Percentiles rank a stretch among this genome's conserved stretches.
These are phyloP conservation scores for Apamea anceps DNA, from an alignment of 2,888 invertebrate genomes.

Conservation along the genomic window DNA sequence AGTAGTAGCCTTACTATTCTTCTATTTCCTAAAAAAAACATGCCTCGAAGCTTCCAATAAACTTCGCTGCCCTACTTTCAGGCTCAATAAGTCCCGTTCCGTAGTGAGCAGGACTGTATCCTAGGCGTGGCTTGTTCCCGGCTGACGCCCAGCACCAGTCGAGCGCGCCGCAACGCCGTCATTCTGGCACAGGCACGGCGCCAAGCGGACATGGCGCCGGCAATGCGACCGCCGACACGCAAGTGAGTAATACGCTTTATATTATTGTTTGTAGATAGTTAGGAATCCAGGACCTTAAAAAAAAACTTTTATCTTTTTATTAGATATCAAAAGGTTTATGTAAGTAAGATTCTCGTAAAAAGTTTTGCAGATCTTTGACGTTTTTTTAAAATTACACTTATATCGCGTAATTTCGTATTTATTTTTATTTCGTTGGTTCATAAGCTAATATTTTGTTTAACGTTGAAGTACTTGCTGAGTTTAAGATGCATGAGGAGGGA, in stretches of 20 bases:
- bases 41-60: conserved; percentile 10
- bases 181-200: conserved; percentile 83
- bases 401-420: not conserved
- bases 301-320: not conserved
- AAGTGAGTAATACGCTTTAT: conserved; percentile 80
- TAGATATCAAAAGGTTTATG: not conserved
- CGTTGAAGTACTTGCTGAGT: not conserved
- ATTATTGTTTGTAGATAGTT: conserved; percentile 2
- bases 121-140: conserved; percentile 58
- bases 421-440: not conserved
- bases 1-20: not conserved
- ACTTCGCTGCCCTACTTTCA: conserved; percentile 28
- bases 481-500: not conserved
- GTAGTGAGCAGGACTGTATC: conserved; percentile 1
- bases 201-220: conserved; percentile 88
- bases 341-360: not conserved
- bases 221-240: conserved; percentile 85
- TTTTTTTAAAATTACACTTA: not conserved
- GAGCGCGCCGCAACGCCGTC: conserved; percentile 57
- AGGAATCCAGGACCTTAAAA: not conserved
- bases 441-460: not conserved
- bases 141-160: conserved; percentile 50
- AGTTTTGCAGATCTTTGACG: not conserved
- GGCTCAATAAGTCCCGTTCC: conserved; percentile 25
- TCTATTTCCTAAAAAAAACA: not conserved